Evolutionary conservation across 2,797 vertebrate species (phyloP), one percentile per base, ranked within the genome.

Genomic region (Enteromius trimaculatus): DNA sequence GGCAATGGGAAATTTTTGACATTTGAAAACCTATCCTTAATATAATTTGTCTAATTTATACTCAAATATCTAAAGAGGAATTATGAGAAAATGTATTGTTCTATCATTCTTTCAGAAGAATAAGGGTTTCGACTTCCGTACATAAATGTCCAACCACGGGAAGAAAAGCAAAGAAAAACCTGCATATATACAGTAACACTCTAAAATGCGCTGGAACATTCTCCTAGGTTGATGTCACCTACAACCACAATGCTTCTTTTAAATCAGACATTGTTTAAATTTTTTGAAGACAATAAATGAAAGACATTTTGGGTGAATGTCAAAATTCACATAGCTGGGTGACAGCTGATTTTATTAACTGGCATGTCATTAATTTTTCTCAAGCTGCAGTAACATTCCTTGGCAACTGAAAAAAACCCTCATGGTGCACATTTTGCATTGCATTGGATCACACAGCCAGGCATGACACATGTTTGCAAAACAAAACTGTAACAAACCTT

Each of bases 301-400:
- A 42, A 42, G 13, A 55, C 10, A 23, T 37, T 64, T 34, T 3
- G 14, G 29, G 26, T 51, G 26, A 66, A 39, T 37, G 29, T 39
- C 26, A 34, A 78, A 34, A 62, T 29, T 55, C 10, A 11, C 42
- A 80, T 62, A 72, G 37, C 14, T 65, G 58, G 16, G 6, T 53
- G 58, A 60, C 37, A 70, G 3, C 11, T 80, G 37, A 76, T 68
- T 55, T 82, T 44, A 76, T 19, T 55, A 66, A 72, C 49, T 17
- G 44, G n/a, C 66, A 23, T 17, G 23, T 1, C 17, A 44, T 17
- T 55, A n/a, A 55, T 16, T 66, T 51, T 34, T 19, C 1, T 17
- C 68, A 72, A 10, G 3, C 0, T 64, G 74, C 21, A 7, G 31
- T 8, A 58, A 66, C 11, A 55, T 29, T 44, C 10, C 31, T 19